A percentile compares a stretch with the other conserved stretches of the same genome.
Conservation (phyloP, 2,888 invertebrate genomes). For the Ischnus inquisitorius region DNA sequence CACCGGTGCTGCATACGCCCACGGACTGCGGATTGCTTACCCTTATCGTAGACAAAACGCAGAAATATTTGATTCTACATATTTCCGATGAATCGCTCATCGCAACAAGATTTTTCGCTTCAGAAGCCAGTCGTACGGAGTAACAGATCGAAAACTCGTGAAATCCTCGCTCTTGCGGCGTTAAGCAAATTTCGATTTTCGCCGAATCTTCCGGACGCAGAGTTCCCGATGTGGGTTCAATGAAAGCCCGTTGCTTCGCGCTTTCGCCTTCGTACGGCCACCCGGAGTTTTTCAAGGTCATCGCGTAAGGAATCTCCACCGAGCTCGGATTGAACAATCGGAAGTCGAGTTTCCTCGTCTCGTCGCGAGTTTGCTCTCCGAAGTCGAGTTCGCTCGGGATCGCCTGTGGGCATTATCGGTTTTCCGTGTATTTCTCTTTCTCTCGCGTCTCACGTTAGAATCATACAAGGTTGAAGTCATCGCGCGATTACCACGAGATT, state of each 20-base stretch:
- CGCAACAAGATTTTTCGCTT: conserved; percentile 68
- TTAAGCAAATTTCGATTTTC: conserved; percentile 78
- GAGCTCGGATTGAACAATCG: conserved; percentile 84
- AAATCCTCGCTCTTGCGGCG: conserved; percentile 78
- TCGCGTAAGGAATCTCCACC: conserved; percentile 82
- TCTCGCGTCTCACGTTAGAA: conserved; percentile 41
- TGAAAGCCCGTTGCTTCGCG: conserved; percentile 70
- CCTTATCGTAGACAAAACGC: conserved; percentile 82
- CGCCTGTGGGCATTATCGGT: conserved; percentile 79
- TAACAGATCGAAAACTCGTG: conserved; percentile 82
- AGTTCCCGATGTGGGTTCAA: conserved; percentile 76
- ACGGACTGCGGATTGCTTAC: conserved; percentile 71
- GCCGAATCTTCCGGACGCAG: conserved; percentile 78
- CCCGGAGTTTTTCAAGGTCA: conserved; percentile 72
- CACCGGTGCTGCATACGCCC: not conserved
- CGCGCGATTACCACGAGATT: conserved; percentile 65
- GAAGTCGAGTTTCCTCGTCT: conserved; percentile 78
- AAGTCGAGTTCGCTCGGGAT: conserved; percentile 82
- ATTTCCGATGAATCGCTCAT: conserved; percentile 70
- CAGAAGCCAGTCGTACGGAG: conserved; percentile 75
- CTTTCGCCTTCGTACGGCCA: conserved; percentile 68
- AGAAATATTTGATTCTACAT: conserved; percentile 78
- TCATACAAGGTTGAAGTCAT: not conserved
- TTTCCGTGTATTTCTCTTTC: not conserved
- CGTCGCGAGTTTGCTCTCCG: conserved; percentile 78